Base-by-base conservation (phyloP, 2,797 vertebrate genomes). In the Cynodonichthys magdalenae region DNA sequence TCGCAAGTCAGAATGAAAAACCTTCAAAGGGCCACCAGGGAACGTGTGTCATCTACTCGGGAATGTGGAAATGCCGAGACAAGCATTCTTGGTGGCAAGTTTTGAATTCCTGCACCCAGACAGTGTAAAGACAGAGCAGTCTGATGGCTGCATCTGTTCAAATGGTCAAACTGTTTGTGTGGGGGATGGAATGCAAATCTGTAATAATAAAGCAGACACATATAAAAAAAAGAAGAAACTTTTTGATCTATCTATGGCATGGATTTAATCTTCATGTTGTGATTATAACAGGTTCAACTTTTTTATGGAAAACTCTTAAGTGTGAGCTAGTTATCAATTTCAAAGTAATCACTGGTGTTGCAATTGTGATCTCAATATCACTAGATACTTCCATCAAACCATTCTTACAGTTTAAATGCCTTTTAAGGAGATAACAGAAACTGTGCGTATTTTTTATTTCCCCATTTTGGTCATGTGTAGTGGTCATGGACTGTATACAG, bases 11-110 rank as follows among this genome's bases (percentile, higher is more conserved):
- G 66, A 85, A 58, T 24, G 24, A 58, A 41, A 70, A 53, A 67
- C 48, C 48, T 65, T 68, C 45, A 62, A 74, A 68, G 72, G 67
- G 59, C 59, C 71, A 60, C 57, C 34, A 29, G 34, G 74, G 83
- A 87, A 85, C 83, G 66, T 70, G 59, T 55, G 62, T 83, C 79
- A 80, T 84, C 59, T 75, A 64, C 66, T 64, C 58, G 63, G 79
- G 77, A 87, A 86, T 82, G 77, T 55, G 50, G 71, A 85, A 55
- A 58, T 69, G 57, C 67, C 52, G 53, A 66, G 59, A 63, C 59
- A 63, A 63, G 59, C 73, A 87, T 85, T 87, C 81, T 55, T 72
- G 62, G 80, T 79, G 70, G 66, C 79, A 77, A 57, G 47, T 31
- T 63, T 79, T 68, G 53, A 83, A 89, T 89, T 87, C 78, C 67